Evolutionary conservation across 2,888 invertebrate genomes (phyloP), one percentile per base, ranked within the genome.

Genomic region (Aethes cnicana): DNA sequence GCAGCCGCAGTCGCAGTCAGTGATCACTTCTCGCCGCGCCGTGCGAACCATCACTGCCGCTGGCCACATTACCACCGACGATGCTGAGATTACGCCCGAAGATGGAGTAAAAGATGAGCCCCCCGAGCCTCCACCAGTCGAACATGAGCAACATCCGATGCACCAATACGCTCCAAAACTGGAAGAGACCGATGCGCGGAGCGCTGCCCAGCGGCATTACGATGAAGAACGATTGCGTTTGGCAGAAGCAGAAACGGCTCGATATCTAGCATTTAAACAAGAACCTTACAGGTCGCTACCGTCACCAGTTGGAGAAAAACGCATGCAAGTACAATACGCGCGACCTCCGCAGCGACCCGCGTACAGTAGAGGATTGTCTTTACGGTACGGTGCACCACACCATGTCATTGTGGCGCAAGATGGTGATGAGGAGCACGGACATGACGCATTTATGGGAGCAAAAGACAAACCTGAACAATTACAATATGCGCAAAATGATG

Each of bases 21-120:
- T 92, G 12, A 92, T 92, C 69, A 92, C 92, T 7, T 82, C 90
- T 18, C 85, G 91, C 6, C 87, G 91, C 47, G 86, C 88, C 55
- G 83, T 91, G 39, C 84, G 92, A 39, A 92, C 92, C 20, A 92
- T 92, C 64, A 92, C 92, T 14, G 85, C 92, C 6, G 87, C 92
- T 32, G 92, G 92, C 2, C 92, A 92, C 68, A 92, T 92, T 54
- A 91, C 88, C 21, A 81, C 72, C 23, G 72, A 69, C 20, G 76
- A 71, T 6, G 54, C 59, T 3, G 72, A 76, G 47, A 63, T 69
- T 42, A 60, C 63, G 8, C 42, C 59, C 32, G 86, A 84, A 42
- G 83, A 81, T 5, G 80, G 80, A 33, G 81, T 84, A 12, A 87
- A 89, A 60, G 81, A 84, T 61, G 87, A 88, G 62, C 81, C 85